Evolutionary conservation across 2,113 vertebrate species (phyloP), one percentile per base, ranked within the genome.

Genomic region (Neogobius melanostomus): DNA sequence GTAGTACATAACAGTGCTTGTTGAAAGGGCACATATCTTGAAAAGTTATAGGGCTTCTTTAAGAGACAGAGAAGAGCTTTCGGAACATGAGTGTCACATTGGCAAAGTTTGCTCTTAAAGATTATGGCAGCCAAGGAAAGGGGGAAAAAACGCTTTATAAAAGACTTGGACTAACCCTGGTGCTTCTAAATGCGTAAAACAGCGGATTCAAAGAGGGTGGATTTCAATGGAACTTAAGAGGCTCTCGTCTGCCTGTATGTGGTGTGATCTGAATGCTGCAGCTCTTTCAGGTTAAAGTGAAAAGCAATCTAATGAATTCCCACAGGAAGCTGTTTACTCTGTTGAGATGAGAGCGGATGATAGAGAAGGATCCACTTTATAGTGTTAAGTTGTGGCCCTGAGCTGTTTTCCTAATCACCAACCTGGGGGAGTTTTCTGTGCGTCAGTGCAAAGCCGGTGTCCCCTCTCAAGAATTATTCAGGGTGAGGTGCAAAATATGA

Each of bases 241-340:
- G 51, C 59, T 51, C 74, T 82, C 75, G 56, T 75, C 74, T 69
- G 61, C 71, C 64, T 66, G 67, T 66, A 56, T 65, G 69, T 66
- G 46, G 72, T 89, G 69, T 76, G 82, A 83, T 87, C 67, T 83
- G 83, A 90, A 89, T 83, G 76, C 47, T 65, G 65, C 51, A 53
- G 57, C 72, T 76, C 74, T 82, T 82, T 87, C 74, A 82, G 78
- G 84, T 88, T 83, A 70, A 84, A 83, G 86, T 83, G 72, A 89
- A 88, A 61, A 82, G 84, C 76, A 82, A 74, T 79, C 79, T 85
- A 83, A 88, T 86, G 81, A 86, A 89, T 90, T 90, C 87, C 82
- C 87, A 87, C 64, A 87, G 88, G 85, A 88, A 85, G 77, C 71
- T 74, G 73, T 85, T 87, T 84, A 80, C 80, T 82, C 77, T 75